Base-by-base conservation (phyloP, 2,888 invertebrate genomes). In the Volucella zonaria region DNA sequence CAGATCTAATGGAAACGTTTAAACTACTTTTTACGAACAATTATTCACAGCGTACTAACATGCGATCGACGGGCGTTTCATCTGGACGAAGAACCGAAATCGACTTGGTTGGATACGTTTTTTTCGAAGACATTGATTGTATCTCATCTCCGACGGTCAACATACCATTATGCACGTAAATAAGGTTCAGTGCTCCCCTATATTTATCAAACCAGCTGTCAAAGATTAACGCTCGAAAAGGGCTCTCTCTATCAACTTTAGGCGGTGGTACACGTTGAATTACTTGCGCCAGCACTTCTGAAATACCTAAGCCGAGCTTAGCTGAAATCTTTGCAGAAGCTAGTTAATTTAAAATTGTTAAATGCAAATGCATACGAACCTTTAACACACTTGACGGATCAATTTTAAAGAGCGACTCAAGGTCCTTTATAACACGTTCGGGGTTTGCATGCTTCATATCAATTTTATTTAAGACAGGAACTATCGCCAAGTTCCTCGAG, bases 391-490 rank as follows among this genome's bases (percentile, higher is more conserved):
- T 94, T 0, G 93, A 91, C 1, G 95, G 93, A 0, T 96, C 94
- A 86, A 99, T 96, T 87, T 95, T 95, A 92, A 99, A 99, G 14
- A 99, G 91, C 1, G 94, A 93, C 73, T 95, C 92, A 83, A 99
- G 90, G 90, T 99, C 98, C 51, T 93, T 92, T 87, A 94, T 94
- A 0, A 98, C 97, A 88, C 93, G 93, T 0, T 97, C 96, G 4
- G 98, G 97, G 90, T 98, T 93, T 0, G 98, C 98, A 91, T 96
- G 94, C 88, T 97, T 97, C 71, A 99, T 93, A 91, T 99, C 99
- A 75, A 99, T 97, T 93, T 99, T 99, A 92, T 99, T 99, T 45
- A 99, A 93, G 0, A 98, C 97, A 0, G 99, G 98, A 89, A 99
- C 95, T 77, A 99, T 95, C 1, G 93, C 92, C 68, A 99, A 92